Base-by-base conservation (phyloP, 2,113 vertebrate genomes). In the Anoura caudifer region DNA sequence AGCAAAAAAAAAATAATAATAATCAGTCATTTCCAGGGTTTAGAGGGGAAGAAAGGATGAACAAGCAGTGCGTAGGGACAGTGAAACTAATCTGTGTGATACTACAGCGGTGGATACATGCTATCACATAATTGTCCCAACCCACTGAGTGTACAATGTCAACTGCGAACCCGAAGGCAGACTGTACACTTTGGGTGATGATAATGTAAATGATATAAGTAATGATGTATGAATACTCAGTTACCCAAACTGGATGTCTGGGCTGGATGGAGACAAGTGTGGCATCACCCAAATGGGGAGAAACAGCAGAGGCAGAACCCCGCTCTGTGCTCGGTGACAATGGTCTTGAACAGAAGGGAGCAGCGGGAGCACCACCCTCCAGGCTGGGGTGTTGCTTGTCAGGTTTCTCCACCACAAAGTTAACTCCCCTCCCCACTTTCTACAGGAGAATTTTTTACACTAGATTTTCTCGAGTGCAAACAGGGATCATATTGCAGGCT, bases 391-490 rank as follows among this genome's bases (percentile, higher is more conserved):
- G 45, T 0, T 56, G 45, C 54, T 89, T 7, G 3, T 65, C 38
- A 50, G 54, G 1, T 65, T 79, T 88, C 90, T 65, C 52, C 5
- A 7, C 59, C 16, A 2, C 45, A 17, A 69, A 19, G 28, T 54
- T 77, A 59, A 50, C 24, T 16, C 33, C n/a, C 41, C 26, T 54
- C 5, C 6, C 59, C 26, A 5, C 12, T 90, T 69, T 80, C 4
- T 54, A 81, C 1, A 69, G 45, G 86, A 73, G 69, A 87, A 59
- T 17, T 65, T 89, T 65, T 65, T 87, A 43, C 19, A 80, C 61
- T 52, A 90, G n/a, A 76, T 93, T 81, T 92, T 79, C 70, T 52
- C 72, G 47, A 90, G 43, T 61, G n/a, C 45, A 76, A 90, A 82
- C 15, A 38, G 70, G 26, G 7, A 83, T 90, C 36, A 43, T 87